Evolutionary conservation across 2,888 invertebrate species (phyloP), one percentile per base, ranked within the genome.

Genomic region (Cantharis rufa): DNA sequence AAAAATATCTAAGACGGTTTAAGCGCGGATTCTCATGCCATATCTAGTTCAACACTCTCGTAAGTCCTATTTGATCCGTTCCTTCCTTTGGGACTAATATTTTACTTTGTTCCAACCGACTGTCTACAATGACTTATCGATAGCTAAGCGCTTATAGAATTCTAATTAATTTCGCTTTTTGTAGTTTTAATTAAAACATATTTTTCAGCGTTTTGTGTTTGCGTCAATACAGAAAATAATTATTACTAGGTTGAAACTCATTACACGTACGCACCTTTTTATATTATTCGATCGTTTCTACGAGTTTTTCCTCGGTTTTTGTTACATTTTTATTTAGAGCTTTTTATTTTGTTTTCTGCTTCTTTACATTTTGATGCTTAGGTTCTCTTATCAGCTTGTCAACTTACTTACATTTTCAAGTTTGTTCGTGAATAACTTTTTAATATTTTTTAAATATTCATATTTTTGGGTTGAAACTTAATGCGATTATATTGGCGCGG

Each of bases 81-180:
- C 24, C 61, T 62, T 72, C 78, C 72, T 70, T 48, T 61, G 78
- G 75, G 78, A 75, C 69, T 77, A 73, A 77, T 77, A 77, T 74
- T 77, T 77, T 78, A 74, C 74, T 74, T 72, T 70, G 71, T 70
- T 70, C 70, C 68, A 78, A 78, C 62, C 78, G 13, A 70, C 72
- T 78, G 75, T 78, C 78, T 66, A 70, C 69, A 28, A 32, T 72
- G 78, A 75, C 74, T 78, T 75, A 75, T 78, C 72, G 70, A 71
- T 70, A 69, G 69, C 71, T 28, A 70, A 48, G 61, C 32, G 15
- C 16, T 28, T 32, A 28, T 32, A 69, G 28, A 27, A 32, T 69
- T 16, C 15, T 28, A 69, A 69, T 69, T 69, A 24, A 21, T 82
- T 32, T 16, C 13, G 5, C 13, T 28, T 32, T 69, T 69, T 69